These are phyloP conservation scores for Chondrilla cf. caribensis DNA, from an alignment of 37 sponge, comb jelly and placozoan species.

Conservation along the genomic window DNA sequence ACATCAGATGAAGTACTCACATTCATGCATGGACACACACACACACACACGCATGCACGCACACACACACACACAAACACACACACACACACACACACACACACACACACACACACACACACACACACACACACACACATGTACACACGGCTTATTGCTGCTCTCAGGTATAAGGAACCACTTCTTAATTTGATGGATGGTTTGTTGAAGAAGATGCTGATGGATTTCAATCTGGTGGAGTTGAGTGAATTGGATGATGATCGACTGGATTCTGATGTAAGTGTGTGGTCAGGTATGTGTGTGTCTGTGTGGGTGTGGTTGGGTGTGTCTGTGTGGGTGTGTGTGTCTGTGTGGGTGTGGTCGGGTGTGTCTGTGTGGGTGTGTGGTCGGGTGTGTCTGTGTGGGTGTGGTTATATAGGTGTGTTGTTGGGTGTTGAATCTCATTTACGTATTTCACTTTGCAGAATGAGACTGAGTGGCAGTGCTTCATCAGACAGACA, in stretches of 20 bases:
- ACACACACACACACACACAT: not conserved
- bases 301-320: too few species aligned
- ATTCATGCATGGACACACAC: constrained; percentile 36
- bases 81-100: not conserved
- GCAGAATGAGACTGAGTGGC: constrained; percentile 88
- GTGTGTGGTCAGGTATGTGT: not conserved
- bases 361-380: not conserved
- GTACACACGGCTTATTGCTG: not conserved
- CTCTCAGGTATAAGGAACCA: constrained; percentile 48
- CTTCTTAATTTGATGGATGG: constrained; percentile 55
- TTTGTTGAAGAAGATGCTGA: constrained; percentile 57
- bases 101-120: constrained; percentile 18
- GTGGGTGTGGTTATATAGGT: not conserved
- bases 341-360: not conserved
- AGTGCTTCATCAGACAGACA: constrained; percentile 62
- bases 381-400: not conserved
- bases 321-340: too few species aligned
- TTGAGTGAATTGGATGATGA: constrained; percentile 76
- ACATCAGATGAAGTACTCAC: not conserved
- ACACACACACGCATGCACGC: constrained; percentile 32
- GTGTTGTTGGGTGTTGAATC: not conserved
- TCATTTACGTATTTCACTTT: not conserved
- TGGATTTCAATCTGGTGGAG: constrained; percentile 59
- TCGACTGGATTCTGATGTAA: constrained; percentile 56
- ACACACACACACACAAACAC: not conserved